These are phyloP conservation scores for Branchinecta lynchi DNA, from an alignment of 1,140 invertebrate genomes.

Conservation along the genomic window DNA sequence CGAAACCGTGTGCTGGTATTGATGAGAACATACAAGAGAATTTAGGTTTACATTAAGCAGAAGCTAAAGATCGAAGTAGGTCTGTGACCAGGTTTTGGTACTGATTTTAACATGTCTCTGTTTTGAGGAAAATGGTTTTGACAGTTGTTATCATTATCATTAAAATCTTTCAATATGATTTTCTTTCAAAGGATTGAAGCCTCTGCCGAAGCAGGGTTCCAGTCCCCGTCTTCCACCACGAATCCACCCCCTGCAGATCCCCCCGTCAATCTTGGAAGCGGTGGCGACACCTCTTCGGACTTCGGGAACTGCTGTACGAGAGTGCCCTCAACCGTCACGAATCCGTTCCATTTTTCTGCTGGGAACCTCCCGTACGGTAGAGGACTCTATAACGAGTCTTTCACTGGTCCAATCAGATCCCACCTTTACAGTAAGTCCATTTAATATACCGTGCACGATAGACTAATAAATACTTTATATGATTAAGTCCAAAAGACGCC, in stretches of 20 bases:
- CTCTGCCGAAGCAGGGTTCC: neutral
- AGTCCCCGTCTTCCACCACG: slow-evolving; percentile 2
- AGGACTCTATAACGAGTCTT: neutral
- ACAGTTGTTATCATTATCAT: too few relatives aligned
- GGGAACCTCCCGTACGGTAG: neutral
- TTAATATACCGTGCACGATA: neutral
- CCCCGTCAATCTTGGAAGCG: neutral
- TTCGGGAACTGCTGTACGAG: neutral
- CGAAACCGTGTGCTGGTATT: too few relatives aligned
- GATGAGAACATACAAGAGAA: too few relatives aligned
- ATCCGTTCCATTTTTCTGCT: neutral
- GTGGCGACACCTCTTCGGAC: neutral
- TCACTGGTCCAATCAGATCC: neutral
- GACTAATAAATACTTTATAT: too few relatives aligned
- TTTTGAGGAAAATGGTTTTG: too few relatives aligned
- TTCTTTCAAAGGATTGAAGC: too few relatives aligned
- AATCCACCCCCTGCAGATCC: neutral
- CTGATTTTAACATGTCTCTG: too few relatives aligned
- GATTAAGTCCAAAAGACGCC: too few relatives aligned
- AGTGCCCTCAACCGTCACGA: neutral
- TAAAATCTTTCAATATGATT: too few relatives aligned
- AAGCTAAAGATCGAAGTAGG: too few relatives aligned
- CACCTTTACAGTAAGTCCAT: neutral
- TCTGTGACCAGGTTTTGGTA: too few relatives aligned
- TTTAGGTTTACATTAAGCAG: too few relatives aligned